Percentiles rank a stretch among this genome's conserved stretches.
Conservation (phyloP, 2,113 vertebrate genomes). For the Neolamprologus modestus region DNA sequence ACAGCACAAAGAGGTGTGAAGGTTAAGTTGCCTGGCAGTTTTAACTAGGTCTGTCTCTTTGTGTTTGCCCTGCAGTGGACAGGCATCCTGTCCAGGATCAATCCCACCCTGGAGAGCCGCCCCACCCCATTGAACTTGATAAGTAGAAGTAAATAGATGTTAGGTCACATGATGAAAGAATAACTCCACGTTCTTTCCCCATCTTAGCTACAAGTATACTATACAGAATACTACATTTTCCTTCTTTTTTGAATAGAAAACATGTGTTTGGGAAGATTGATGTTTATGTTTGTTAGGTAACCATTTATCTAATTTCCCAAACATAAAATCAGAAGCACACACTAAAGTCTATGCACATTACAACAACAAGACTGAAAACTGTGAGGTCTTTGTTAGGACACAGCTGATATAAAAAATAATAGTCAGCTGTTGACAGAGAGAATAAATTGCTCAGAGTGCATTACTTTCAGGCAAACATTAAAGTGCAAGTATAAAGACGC, state of each 20-base stretch:
- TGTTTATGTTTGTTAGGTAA: neutral
- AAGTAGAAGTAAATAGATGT: neutral
- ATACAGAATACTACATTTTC: neutral
- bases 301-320: neutral
- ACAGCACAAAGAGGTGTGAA: neutral
- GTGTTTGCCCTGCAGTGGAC: neutral
- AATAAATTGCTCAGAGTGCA: neutral
- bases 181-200: neutral
- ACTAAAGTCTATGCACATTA: neutral
- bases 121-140: fast-evolving
- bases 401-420: neutral
- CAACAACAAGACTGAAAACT: neutral
- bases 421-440: neutral
- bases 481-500: neutral
- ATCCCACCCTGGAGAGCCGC: neutral
- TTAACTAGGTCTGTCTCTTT: neutral
- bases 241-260: neutral
- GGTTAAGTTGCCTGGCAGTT: neutral
- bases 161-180: neutral
- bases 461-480: neutral
- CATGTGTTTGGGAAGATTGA: neutral
- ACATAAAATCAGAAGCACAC: neutral
- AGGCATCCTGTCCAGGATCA: neutral
- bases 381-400: neutral
- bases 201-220: neutral